Percentiles rank a stretch among this genome's conserved stretches.
These are phyloP conservation scores for Henricia sp. DNA, from an alignment of 53 echinoderm and acorn worm species.

Conservation along the genomic window DNA sequence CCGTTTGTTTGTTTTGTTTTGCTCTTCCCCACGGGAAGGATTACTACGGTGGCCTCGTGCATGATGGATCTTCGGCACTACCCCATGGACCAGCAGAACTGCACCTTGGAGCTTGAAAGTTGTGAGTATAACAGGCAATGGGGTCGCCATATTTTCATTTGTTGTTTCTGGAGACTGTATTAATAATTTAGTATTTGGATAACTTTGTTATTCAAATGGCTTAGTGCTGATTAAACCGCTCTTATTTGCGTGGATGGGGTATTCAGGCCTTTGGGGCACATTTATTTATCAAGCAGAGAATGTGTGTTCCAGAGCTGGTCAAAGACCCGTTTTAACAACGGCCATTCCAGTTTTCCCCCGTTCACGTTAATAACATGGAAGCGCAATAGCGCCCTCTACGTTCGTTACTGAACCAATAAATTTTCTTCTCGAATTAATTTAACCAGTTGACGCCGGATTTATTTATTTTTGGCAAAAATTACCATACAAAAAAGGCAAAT, in stretches of 20 bases:
- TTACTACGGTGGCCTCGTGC: slow-evolving; percentile 96
- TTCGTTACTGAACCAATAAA: too few relatives aligned
- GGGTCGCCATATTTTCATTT: neutral
- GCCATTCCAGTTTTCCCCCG: too few relatives aligned
- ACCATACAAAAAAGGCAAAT: too few relatives aligned
- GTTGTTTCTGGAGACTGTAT: neutral
- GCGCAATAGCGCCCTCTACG: too few relatives aligned
- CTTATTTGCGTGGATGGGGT: neutral
- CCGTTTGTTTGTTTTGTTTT: slow-evolving; percentile 56
- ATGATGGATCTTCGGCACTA: slow-evolving; percentile 96
- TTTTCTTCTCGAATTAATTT: too few relatives aligned
- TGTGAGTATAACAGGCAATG: slow-evolving; percentile 74
- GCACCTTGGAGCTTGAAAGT: slow-evolving; percentile 92
- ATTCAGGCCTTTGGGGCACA: too few relatives aligned
- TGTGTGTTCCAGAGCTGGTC: too few relatives aligned
- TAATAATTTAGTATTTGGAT: neutral
- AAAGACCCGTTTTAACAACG: too few relatives aligned
- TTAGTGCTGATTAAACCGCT: neutral
- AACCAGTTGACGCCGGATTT: too few relatives aligned
- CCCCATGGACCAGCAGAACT: slow-evolving; percentile 97
- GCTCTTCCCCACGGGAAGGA: slow-evolving; percentile 60
- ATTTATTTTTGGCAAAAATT: too few relatives aligned
- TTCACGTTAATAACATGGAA: too few relatives aligned
- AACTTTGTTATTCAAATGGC: slow-evolving; percentile 3
- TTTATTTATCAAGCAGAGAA: too few relatives aligned